Base-by-base conservation (phyloP, 1,140 invertebrate genomes). In the Papilio xuthus region DNA sequence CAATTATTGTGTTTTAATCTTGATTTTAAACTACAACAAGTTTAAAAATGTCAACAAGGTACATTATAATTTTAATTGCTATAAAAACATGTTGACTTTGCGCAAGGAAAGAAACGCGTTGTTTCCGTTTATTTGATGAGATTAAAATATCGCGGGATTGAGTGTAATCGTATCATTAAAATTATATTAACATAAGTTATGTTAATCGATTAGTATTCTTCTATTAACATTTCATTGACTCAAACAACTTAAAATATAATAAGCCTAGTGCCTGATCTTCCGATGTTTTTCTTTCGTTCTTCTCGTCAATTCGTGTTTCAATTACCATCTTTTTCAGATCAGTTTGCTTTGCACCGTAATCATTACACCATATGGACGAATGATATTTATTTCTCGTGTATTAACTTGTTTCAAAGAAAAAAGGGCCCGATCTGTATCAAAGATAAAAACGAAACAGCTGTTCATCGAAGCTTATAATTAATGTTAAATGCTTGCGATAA, bases 1-100 rank as follows among this genome's bases (percentile, higher is more conserved):
- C 71, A 73, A 47, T 73, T 44, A 73, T 44, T 73, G 71, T 73
- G 71, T 73, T 73, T 73, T 73, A 26, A 73, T 73, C 71, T 42
- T 73, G 41, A 73, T 73, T 73, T 73, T 71, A 47, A 73, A 73
- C 41, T 26, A 50, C 71, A 47, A 70, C 69, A 69, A 69, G n/a
- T 73, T 73, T 73, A 47, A 47, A 73, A 73, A 73, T 73, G 71
- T 73, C 71, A 73, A 26, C 71, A 73, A 28, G 71, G 10, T 42
- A 23, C 70, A 23, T 41, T 71, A 44, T 47, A 28, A 73, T 73
- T 73, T 73, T 73, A 73, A 73, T 73, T 73, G 71, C 71, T 73
- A 18, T 50, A 67, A 67, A 60, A 28, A 73, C 71, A 73, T 47
- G 41, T 71, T n/a, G 23, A n/a, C 37, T 15, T 73, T 73, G n/a